These are phyloP conservation scores for Aricia agestis DNA, from an alignment of 1,140 invertebrate genomes.

Conservation along the genomic window DNA sequence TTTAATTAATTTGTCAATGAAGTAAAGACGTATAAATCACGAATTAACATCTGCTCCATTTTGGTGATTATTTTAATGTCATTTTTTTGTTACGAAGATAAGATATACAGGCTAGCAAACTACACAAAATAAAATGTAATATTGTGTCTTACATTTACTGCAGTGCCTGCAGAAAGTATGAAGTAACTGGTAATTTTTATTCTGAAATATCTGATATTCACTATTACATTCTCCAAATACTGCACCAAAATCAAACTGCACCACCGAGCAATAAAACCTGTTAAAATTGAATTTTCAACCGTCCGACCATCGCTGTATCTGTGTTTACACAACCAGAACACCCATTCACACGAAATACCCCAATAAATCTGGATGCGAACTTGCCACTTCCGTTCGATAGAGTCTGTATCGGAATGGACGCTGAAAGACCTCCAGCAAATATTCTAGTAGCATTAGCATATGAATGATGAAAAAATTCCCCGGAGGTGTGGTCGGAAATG, in stretches of 20 bases:
- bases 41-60: too few species aligned
- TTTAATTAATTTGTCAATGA: too few species aligned
- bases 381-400: conserved; percentile 42
- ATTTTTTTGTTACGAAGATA: too few species aligned
- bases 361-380: conserved; percentile 3
- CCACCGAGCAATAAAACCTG: not conserved
- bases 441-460: conserved; percentile 57
- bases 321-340: not conserved
- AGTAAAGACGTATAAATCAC: too few species aligned
- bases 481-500: conserved; percentile 55
- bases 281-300: conserved; percentile 1
- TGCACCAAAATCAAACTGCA: not conserved
- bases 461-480: conserved; percentile 62
- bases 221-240: too few species aligned
- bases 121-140: too few species aligned
- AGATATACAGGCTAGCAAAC: too few species aligned
- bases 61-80: too few species aligned
- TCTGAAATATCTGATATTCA: too few species aligned
- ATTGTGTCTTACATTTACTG: too few species aligned
- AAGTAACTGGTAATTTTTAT: too few species aligned
- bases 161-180: too few species aligned
- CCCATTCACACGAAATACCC: conserved; percentile 1
- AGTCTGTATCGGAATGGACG: conserved; percentile 32
- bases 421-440: conserved; percentile 49
- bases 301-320: not conserved